Evolutionary conservation across 2,797 vertebrate genomes (phyloP).

Genomic region (Danio jaintianensis): DNA sequence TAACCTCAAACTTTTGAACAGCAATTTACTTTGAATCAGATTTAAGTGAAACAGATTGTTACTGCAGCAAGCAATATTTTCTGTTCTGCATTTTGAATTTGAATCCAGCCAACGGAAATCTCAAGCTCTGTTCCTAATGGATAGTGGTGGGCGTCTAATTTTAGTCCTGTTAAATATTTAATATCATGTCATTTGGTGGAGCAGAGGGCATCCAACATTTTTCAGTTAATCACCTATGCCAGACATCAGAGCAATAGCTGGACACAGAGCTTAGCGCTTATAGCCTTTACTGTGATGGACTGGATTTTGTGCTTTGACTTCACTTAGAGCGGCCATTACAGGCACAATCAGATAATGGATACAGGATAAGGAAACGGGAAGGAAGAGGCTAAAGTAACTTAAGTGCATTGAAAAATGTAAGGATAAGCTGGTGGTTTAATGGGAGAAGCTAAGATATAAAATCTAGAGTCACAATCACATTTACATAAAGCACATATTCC

Average conservation of each 20-base stretch:
- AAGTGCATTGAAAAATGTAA: constrained; percentile 39
- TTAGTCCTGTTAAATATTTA: constrained; percentile 65
- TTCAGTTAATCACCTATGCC: constrained; percentile 62
- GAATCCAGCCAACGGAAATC: constrained; percentile 21
- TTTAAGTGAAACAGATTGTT: not conserved
- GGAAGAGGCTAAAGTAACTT: constrained; percentile 42
- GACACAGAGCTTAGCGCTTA: constrained; percentile 41
- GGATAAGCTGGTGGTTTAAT: not conserved
- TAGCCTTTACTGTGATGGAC: constrained; percentile 60
- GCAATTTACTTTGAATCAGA: not conserved
- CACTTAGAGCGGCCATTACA: constrained; percentile 60
- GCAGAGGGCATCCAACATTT: constrained; percentile 43
- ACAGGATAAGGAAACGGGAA: constrained; percentile 46
- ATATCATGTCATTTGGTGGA: constrained; percentile 62
- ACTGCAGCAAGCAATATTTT: not conserved
- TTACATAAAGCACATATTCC: not conserved
- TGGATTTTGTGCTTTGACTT: constrained; percentile 55
- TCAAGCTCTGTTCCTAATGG: constrained; percentile 52
- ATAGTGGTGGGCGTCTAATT: constrained; percentile 61
- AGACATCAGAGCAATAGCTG: constrained; percentile 47
- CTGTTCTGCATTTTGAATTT: not conserved
- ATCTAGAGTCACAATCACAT: not conserved
- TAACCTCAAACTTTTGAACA: not conserved
- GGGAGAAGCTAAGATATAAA: not conserved
- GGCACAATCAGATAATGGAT: constrained; percentile 49